Evolutionary conservation across 2,888 invertebrate genomes (phyloP).

Genomic region (Oscheius sp.): DNA sequence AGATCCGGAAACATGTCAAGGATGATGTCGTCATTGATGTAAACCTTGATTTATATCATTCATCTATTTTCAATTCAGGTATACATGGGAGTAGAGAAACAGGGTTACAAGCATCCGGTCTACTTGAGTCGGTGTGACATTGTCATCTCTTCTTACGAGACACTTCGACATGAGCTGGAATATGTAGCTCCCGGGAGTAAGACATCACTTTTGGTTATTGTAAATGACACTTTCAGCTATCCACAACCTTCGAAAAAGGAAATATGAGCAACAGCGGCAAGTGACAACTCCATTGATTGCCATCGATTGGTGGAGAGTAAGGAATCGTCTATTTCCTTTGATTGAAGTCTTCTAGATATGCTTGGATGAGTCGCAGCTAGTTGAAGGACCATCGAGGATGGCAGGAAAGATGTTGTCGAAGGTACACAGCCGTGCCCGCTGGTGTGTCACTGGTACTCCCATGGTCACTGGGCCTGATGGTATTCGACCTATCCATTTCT

Average conservation of each 20-base stretch:
- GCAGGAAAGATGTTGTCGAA: conserved; percentile 80
- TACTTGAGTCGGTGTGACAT: conserved; percentile 81
- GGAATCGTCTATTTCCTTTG: conserved; percentile 66
- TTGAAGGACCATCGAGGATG: conserved; percentile 79
- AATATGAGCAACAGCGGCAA: conserved; percentile 80
- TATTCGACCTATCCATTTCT: conserved; percentile 48
- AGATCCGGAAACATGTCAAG: conserved; percentile 74
- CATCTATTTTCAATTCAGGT: conserved; percentile 40
- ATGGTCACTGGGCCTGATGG: conserved; percentile 79
- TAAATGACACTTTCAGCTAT: not conserved
- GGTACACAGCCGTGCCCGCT: conserved; percentile 79
- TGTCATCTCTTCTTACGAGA: conserved; percentile 82
- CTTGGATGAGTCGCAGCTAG: conserved; percentile 85
- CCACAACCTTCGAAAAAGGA: conserved; percentile 73
- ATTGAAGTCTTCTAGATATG: conserved; percentile 43
- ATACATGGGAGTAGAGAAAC: conserved; percentile 49
- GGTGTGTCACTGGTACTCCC: conserved; percentile 83
- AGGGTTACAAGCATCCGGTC: conserved; percentile 61
- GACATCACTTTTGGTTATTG: not conserved
- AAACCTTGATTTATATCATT: not conserved
- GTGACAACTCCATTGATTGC: conserved; percentile 81
- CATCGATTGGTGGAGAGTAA: conserved; percentile 84
- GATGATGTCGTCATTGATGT: conserved; percentile 61
- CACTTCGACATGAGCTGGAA: conserved; percentile 79
- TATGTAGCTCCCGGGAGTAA: conserved; percentile 76